Conservation (phyloP, 2,888 invertebrate species). For the Masnerella sp. region DNA sequence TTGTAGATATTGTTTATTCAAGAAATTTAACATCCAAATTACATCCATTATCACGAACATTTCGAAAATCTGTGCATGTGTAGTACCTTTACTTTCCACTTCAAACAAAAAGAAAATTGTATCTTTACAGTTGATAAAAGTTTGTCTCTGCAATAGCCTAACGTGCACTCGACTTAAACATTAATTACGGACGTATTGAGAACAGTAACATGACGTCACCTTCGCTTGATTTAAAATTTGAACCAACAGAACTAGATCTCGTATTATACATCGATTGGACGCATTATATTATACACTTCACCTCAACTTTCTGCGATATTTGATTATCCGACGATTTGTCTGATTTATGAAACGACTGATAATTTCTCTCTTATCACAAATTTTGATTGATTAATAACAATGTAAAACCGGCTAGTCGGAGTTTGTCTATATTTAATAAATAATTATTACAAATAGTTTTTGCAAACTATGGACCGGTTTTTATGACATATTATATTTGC, state of each 20-base stretch:
- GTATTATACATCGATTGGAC: constrained; percentile 4
- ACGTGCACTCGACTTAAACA: constrained; percentile 15
- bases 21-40: constrained; percentile 55
- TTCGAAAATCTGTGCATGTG: constrained; percentile 34
- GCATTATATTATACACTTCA: no score
- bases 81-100: constrained; percentile 5
- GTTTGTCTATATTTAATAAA: no score
- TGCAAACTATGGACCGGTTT: no score
- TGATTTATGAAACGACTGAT: no score
- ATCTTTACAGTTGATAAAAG: constrained; percentile 31
- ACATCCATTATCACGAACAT: constrained; percentile 46
- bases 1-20: constrained; percentile 53
- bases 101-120: no score
- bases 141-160: constrained; percentile 23
- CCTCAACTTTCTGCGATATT: no score
- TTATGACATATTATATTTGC: constrained; percentile 23
- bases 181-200: constrained; percentile 41
- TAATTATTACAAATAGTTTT: no score
- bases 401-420: not conserved
- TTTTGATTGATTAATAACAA: constrained; percentile 7
- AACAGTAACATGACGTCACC: constrained; percentile 46
- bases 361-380: constrained; percentile 10
- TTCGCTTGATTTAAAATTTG: constrained; percentile 23
- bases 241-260: constrained; percentile 13
- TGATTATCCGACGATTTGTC: no score